Evolutionary conservation across 2,797 vertebrate species (phyloP), one percentile per base, ranked within the genome.

Genomic region (Lepilemur septentrionalis): DNA sequence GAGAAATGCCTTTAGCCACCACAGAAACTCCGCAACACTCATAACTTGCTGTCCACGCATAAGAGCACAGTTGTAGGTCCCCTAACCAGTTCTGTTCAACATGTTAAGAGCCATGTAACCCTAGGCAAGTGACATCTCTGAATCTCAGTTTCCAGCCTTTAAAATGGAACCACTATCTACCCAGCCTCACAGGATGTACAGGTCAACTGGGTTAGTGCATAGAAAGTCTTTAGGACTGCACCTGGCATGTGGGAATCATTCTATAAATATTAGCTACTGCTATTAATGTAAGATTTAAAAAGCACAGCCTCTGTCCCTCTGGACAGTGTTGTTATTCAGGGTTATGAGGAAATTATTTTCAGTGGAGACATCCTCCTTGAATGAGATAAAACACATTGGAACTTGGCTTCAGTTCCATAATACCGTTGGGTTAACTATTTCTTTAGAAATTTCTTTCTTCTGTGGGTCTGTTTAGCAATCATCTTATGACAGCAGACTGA

Each of bases 321-420:
- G 43, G 35, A 63, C 46, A 32, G 59, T 41, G 18, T 30, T 70
- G 22, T 81, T 38, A 79, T 41, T 92, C 52, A 80, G 83, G 35
- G 13, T 32, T 55, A 28, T n/a, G 25, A 57, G 28, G 57, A 94
- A 69, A 78, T 86, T 93, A 17, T 94, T 91, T 85, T 35, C 7
- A 12, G 7, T 61, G 41, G 81, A 86, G 67, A 89, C 63, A 91
- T 48, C 52, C 4, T 59, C 20, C 43, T 32, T 75, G 38, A 96
- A 73, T 61, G 59, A 96, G 78, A 83, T 6, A 70, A 59, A 89
- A 89, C 79, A 91, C 78, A 63, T 2, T 59, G 76, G 96, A 94
- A 46, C 32, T 89, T 52, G 46, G 57, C 35, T 84, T 83, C 25
- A 87, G 32, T 3, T 63, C 50, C 30, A 22, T 25, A 57, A 50